Conservation (phyloP, 2,888 invertebrate species). For the Cheilosia soror region DNA sequence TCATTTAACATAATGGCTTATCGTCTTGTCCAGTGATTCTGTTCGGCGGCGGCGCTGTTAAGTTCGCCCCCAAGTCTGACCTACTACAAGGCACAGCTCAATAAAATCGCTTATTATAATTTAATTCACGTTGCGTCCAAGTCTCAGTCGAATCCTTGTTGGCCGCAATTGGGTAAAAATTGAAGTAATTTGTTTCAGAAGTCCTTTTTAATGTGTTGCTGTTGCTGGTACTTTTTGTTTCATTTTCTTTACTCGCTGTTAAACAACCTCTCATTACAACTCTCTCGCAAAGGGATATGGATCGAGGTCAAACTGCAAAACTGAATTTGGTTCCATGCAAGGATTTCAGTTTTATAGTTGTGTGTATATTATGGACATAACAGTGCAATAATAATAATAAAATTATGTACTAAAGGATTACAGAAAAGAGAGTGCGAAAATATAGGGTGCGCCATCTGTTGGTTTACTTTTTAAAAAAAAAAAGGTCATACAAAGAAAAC, state of each 20-base stretch:
- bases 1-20: constrained; percentile 59
- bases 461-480: no score
- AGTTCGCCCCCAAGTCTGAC: constrained; percentile 7
- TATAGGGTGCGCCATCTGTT: no score
- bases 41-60: background rate
- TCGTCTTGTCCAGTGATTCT: constrained; percentile 41
- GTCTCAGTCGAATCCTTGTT: background rate
- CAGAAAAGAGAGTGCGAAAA: no score
- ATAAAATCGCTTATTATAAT: constrained; percentile 69
- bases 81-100: constrained; percentile 29
- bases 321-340: constrained; percentile 7
- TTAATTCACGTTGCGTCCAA: constrained; percentile 49
- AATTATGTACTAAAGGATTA: no score
- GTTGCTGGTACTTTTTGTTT: background rate
- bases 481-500: no score
- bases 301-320: constrained; percentile 42
- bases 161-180: constrained; percentile 42
- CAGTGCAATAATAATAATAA: no score
- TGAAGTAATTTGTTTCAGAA: constrained; percentile 67
- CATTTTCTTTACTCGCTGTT: background rate
- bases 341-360: background rate
- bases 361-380: background rate
- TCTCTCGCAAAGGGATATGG: constrained; percentile 39
- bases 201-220: constrained; percentile 45
- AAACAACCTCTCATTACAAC: constrained; percentile 50